Percentiles rank a stretch among this genome's conserved stretches.
phyloP scores from a whole-genome alignment of 2,888 invertebrate genomes.

The Geotrupes spiniger region DNA sequence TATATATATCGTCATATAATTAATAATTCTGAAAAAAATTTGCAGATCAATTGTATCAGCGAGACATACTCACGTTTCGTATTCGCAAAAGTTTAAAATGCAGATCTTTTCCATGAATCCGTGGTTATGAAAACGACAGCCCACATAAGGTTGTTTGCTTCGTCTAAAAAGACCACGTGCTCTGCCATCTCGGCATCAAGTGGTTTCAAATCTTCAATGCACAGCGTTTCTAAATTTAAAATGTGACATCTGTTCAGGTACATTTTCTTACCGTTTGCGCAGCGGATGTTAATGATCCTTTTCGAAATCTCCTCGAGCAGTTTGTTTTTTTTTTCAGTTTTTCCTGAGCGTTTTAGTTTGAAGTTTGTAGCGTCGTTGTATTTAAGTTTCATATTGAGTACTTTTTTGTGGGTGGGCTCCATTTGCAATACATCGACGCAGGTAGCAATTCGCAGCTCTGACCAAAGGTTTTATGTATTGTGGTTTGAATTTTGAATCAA shows the following conservation, averaged over 20 bases:
- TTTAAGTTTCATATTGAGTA: constrained; percentile 55
- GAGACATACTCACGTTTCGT: no score
- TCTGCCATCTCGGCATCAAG: constrained; percentile 64
- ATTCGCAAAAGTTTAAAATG: no score
- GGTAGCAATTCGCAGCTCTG: constrained; percentile 74
- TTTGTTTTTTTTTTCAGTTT: constrained; percentile 51
- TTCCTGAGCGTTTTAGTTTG: constrained; percentile 55
- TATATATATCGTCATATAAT: no score
- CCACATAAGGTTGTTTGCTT: constrained; percentile 68
- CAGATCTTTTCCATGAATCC: no score
- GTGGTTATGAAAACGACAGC: no score
- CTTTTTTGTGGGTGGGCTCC: constrained; percentile 57
- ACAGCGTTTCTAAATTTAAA: constrained; percentile 34
- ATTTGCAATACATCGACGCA: constrained; percentile 66
- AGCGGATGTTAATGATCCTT: constrained; percentile 51
- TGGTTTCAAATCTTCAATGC: constrained; percentile 60
- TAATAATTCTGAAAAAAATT: no score
- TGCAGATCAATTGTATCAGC: no score
- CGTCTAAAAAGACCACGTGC: constrained; percentile 61
- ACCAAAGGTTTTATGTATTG: constrained; percentile 74
- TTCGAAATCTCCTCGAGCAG: constrained; percentile 51
- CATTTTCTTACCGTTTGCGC: neutral
- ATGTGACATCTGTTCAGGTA: neutral
- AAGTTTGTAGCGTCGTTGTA: constrained; percentile 55
- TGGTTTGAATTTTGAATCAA: constrained; percentile 72